phyloP scores from a whole-genome alignment of 2,797 vertebrate species.

The Gobio occitaniae region DNA sequence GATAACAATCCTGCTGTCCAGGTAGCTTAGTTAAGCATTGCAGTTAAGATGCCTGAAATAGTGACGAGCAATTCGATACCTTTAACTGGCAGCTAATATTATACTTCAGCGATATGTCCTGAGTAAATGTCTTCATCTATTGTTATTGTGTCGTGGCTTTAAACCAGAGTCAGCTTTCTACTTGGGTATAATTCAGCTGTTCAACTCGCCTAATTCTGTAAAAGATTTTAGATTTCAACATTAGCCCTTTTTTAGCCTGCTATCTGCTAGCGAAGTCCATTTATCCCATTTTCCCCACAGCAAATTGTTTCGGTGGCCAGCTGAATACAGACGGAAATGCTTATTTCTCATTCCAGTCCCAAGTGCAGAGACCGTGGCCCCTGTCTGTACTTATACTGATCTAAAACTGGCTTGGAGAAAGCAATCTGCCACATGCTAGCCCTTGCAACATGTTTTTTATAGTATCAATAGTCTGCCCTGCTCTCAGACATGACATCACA shows the following conservation, averaged over 20 bases:
- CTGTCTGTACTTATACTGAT: slow-evolving; percentile 78
- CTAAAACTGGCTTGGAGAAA: slow-evolving; percentile 72
- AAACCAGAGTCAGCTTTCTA: slow-evolving; percentile 16
- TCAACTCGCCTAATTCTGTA: slow-evolving; percentile 34
- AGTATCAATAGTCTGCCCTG: slow-evolving; percentile 68
- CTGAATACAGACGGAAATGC: slow-evolving; percentile 84
- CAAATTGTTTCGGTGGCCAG: slow-evolving; percentile 85
- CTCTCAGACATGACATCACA: slow-evolving; percentile 82
- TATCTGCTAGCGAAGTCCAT: slow-evolving; percentile 60
- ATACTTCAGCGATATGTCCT: slow-evolving; percentile 12
- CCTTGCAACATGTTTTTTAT: slow-evolving; percentile 78
- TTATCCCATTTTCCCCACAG: slow-evolving; percentile 78
- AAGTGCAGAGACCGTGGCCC: slow-evolving; percentile 79
- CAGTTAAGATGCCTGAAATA: slow-evolving; percentile 47
- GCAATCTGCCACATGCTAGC: slow-evolving; percentile 79
- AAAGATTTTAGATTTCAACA: slow-evolving; percentile 47
- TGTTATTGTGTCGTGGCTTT: slow-evolving; percentile 37
- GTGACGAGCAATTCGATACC: slow-evolving; percentile 17
- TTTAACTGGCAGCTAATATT: slow-evolving; percentile 38
- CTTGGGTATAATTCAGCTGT: slow-evolving; percentile 30
- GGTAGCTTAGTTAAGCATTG: slow-evolving; percentile 19
- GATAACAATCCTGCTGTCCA: slow-evolving; percentile 41
- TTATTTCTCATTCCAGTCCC: slow-evolving; percentile 85
- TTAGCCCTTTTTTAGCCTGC: slow-evolving; percentile 45
- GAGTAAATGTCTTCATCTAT: slow-evolving; percentile 30